Base-by-base conservation (phyloP, 2,888 invertebrate genomes). In the Listrodromus nycthemerus region DNA sequence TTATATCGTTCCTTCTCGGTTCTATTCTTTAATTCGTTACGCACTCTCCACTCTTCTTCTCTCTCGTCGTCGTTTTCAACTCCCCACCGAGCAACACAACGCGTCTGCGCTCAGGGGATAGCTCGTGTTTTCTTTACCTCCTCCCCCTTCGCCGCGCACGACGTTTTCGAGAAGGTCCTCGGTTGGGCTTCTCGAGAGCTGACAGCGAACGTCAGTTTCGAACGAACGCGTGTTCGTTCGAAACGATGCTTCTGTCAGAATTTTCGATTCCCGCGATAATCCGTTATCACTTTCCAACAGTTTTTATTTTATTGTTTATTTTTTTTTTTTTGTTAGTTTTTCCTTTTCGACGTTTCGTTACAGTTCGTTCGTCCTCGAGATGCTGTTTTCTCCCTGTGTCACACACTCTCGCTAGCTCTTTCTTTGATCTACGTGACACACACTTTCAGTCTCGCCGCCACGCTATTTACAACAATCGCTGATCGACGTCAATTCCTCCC, bases 181-280 rank as follows among this genome's bases (percentile, higher is more conserved):
- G 10, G 1, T 10, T 21, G 55, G 16, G 69, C 19, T 50, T 52
- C 48, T 13, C 50, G 71, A 71, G 52, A 61, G 37, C 45, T 65
- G 77, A 80, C 83, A 74, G 73, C 6, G 52, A 77, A 45, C 73
- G 77, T 81, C 74, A 50, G 55, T 74, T 63, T 75, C 70, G 65
- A 77, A 41, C 41, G 63, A 78, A 74, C 65, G 73, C 75, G 70
- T 67, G 73, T 77, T 19, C 37, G 50, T 58, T 21, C 27, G 52
- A 37, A 37, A 74, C 37, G 66, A 37, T 19, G 13, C 55, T 27
- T 52, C 52, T 71, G 67, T 52, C 21, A 52, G 21, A 52, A 19
- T 19, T 7, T 52, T 6, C 48, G 24, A 45, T 33, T 19, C n/a
- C 4, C 13, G 7, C 21, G 19, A 21, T 8, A 24, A 27, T 45